Evolutionary conservation across 2,113 vertebrate species (phyloP).

Genomic region (Calonectris borealis): DNA sequence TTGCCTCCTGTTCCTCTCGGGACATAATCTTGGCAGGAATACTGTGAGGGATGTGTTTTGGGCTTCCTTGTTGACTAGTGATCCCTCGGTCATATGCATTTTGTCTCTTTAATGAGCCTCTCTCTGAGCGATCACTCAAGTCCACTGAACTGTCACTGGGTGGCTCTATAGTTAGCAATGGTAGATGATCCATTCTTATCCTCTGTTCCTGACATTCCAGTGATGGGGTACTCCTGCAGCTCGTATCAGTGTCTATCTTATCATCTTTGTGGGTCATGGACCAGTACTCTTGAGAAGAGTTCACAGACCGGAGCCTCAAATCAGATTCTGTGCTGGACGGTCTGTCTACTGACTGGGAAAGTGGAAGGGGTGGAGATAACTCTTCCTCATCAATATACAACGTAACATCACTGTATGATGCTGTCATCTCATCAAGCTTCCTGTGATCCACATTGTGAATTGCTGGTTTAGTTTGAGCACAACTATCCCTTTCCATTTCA

Average conservation of each 20-base stretch:
- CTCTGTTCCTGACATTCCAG: constrained; percentile 89
- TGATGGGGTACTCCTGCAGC: constrained; percentile 91
- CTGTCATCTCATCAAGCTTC: constrained; percentile 93
- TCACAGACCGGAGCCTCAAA: constrained; percentile 82
- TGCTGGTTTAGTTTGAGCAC: constrained; percentile 74
- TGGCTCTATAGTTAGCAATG: constrained; percentile 91
- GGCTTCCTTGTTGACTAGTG: constrained; percentile 86
- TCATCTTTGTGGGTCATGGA: constrained; percentile 89
- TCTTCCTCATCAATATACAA: constrained; percentile 97
- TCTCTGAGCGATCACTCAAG: constrained; percentile 91
- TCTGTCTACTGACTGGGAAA: constrained; percentile 83
- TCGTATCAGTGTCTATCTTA: constrained; percentile 89
- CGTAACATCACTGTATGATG: constrained; percentile 95
- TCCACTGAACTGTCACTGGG: constrained; percentile 96
- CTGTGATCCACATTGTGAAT: constrained; percentile 78
- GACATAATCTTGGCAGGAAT: constrained; percentile 81
- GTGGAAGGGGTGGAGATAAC: constrained; percentile 88
- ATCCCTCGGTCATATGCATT: constrained; percentile 82
- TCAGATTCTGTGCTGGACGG: constrained; percentile 87
- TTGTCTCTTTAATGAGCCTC: constrained; percentile 87
- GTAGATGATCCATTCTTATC: constrained; percentile 87
- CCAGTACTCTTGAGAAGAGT: constrained; percentile 90
- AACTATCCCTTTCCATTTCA: constrained; percentile 79
- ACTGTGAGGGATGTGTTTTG: constrained; percentile 83
- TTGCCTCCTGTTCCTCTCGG: constrained; percentile 83